Evolutionary conservation across 2,113 vertebrate species (phyloP).

Genomic region (Climacteris rufus): DNA sequence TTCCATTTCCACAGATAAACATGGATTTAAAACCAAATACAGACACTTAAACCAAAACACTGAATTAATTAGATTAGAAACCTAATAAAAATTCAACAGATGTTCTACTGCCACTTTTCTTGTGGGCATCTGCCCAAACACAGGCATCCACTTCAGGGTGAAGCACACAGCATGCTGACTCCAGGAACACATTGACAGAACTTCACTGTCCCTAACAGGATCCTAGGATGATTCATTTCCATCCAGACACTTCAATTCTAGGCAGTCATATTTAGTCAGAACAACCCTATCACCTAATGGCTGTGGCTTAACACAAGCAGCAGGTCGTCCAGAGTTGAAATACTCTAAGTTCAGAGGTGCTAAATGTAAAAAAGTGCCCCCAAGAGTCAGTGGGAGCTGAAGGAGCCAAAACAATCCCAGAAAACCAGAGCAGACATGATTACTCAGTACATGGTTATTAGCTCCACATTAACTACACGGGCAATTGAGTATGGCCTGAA

Average conservation of each 20-base stretch:
- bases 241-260: background rate
- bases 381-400: background rate
- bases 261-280: background rate
- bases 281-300: background rate
- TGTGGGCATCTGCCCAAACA: background rate
- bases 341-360: background rate
- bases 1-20: background rate
- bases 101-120: background rate
- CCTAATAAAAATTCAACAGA: background rate
- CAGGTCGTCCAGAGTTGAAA: background rate
- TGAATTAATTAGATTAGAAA: background rate
- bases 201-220: background rate
- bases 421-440: background rate
- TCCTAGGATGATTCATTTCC: background rate
- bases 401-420: background rate
- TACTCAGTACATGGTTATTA: slow-evolving; percentile 4
- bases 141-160: background rate
- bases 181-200: background rate
- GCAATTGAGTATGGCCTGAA: slow-evolving; percentile 20
- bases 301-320: background rate
- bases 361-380: background rate
- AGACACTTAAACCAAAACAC: background rate
- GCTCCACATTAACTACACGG: slow-evolving; percentile 33
- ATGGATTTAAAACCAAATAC: background rate
- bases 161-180: background rate